These are phyloP conservation scores for Polypedilum pembai DNA, from an alignment of 1,140 invertebrate genomes.

Conservation along the genomic window DNA sequence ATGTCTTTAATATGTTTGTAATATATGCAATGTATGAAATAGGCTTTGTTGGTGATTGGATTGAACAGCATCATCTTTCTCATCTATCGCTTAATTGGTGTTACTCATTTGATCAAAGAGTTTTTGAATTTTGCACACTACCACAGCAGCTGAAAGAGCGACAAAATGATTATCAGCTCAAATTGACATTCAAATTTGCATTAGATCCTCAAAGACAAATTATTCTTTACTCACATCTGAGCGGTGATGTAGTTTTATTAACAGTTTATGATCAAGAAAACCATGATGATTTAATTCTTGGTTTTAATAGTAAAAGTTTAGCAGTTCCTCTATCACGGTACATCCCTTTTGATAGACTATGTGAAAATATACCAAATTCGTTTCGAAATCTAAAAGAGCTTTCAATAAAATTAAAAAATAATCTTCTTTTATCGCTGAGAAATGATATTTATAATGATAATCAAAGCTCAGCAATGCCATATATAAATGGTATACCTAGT, in stretches of 20 bases:
- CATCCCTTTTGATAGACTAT: background rate
- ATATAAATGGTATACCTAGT: background rate
- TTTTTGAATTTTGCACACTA: background rate
- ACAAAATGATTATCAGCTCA: background rate
- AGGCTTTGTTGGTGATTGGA: conserved; percentile 2
- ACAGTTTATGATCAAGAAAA: background rate
- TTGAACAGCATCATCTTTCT: background rate
- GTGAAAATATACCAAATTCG: background rate
- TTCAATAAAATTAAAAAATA: background rate
- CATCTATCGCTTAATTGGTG: background rate
- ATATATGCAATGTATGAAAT: background rate
- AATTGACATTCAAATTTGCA: background rate
- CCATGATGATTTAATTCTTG: background rate
- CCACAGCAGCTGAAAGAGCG: background rate
- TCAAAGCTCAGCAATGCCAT: background rate
- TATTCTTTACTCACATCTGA: background rate
- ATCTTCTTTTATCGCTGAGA: background rate
- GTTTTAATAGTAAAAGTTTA: background rate
- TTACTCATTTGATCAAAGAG: background rate
- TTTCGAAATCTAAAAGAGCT: background rate
- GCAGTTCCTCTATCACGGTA: background rate
- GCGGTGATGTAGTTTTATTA: background rate
- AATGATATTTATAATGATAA: background rate
- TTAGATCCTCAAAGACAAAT: background rate
- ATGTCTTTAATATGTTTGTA: background rate